phyloP scores from a whole-genome alignment of 37 sponge, comb jelly and placozoan species.

The Ianthella basta region DNA sequence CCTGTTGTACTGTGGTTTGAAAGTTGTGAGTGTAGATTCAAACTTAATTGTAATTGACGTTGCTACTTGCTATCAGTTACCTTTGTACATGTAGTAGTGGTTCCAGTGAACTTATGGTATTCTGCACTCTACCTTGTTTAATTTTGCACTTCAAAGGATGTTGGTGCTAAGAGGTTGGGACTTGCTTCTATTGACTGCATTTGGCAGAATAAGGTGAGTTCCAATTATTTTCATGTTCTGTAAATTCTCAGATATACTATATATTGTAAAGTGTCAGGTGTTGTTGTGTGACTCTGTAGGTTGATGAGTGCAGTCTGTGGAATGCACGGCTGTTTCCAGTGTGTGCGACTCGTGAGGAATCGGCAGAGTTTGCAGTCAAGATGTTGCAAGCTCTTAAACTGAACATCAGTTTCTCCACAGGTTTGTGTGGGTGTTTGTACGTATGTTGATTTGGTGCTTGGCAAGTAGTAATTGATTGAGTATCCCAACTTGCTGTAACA shows the following conservation, averaged over 20 bases:
- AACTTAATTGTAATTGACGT: too few species aligned
- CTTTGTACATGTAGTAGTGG: too few species aligned
- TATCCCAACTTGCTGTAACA: neutral
- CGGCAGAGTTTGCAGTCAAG: slow-evolving; percentile 45
- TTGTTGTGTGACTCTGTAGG: neutral
- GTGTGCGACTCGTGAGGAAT: slow-evolving; percentile 42
- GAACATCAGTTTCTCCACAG: neutral
- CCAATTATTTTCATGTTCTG: neutral
- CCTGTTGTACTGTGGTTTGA: too few species aligned
- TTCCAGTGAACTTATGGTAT: too few species aligned
- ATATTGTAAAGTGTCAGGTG: neutral
- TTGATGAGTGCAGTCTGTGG: slow-evolving; percentile 52
- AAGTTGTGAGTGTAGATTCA: too few species aligned
- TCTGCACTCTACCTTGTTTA: neutral
- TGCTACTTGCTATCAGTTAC: too few species aligned
- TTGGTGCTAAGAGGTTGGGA: too few species aligned
- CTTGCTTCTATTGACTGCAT: too few species aligned
- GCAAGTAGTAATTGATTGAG: neutral
- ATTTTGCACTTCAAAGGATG: too few species aligned
- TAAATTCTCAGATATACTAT: neutral
- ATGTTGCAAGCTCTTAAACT: slow-evolving; percentile 35
- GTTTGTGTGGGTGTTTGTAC: neutral
- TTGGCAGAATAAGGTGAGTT: too few species aligned
- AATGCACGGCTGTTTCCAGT: slow-evolving; percentile 64
- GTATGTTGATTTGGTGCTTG: neutral